These are phyloP conservation scores for Esox lucius DNA, from an alignment of 2,797 vertebrate species.

Conservation along the genomic window DNA sequence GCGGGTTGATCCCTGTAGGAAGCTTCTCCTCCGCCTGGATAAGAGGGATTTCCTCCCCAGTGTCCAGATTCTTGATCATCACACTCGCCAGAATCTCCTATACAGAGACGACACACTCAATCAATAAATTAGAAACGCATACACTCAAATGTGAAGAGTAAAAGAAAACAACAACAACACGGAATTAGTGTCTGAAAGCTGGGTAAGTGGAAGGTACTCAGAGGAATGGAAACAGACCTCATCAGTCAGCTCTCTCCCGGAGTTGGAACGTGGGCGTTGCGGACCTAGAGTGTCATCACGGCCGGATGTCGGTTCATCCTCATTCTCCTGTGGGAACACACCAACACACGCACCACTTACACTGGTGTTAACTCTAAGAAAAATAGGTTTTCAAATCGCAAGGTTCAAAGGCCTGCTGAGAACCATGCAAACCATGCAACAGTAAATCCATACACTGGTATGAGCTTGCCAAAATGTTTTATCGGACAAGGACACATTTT, in stretches of 20 bases:
- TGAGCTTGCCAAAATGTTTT: neutral
- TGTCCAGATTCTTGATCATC: slow-evolving; percentile 99
- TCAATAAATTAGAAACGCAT: neutral
- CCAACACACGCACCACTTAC: slow-evolving; percentile 2
- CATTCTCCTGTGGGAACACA: slow-evolving; percentile 84
- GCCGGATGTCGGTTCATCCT: slow-evolving; percentile 78
- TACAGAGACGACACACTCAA: slow-evolving; percentile 25
- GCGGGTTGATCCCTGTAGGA: slow-evolving; percentile 95
- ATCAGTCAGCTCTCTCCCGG: slow-evolving; percentile 96
- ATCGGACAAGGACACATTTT: neutral
- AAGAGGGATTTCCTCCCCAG: slow-evolving; percentile 97
- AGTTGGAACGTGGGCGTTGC: slow-evolving; percentile 94
- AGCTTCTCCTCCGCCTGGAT: slow-evolving; percentile 98
- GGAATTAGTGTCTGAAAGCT: neutral
- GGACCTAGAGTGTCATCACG: slow-evolving; percentile 80
- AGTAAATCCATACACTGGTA: neutral
- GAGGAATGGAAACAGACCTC: slow-evolving; percentile 76
- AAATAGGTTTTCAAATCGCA: neutral
- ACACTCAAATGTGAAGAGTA: neutral
- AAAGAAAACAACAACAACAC: neutral
- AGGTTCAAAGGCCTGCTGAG: neutral
- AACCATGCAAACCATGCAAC: neutral
- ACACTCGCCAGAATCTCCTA: slow-evolving; percentile 98
- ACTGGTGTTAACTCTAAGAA: neutral
- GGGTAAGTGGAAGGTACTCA: neutral